Conservation (phyloP, 2,113 vertebrate genomes). For the Nesoenas mayeri region DNA sequence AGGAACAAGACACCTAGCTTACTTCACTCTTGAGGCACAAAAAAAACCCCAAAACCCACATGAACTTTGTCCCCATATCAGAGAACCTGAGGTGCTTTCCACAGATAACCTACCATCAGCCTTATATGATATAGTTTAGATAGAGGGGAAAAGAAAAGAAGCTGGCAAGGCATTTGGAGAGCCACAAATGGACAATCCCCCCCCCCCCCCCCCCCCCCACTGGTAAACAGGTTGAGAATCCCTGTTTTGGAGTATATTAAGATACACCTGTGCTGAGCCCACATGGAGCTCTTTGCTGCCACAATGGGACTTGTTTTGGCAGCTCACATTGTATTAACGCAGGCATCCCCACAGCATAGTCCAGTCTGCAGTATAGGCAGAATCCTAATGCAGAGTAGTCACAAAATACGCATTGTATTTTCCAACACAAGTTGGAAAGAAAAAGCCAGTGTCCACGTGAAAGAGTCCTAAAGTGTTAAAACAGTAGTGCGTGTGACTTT, state of each 20-base stretch:
- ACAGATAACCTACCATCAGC: neutral
- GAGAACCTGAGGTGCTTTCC: neutral
- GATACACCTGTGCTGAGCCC: rapidly evolving
- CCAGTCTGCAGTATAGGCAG: neutral
- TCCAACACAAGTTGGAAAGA: neutral
- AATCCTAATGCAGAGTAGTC: neutral
- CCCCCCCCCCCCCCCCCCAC: rapidly evolving
- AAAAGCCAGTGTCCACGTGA: neutral
- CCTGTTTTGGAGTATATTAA: constrained; percentile 2
- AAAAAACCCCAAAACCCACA: neutral
- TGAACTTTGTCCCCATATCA: neutral
- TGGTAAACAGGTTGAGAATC: constrained; percentile 59
- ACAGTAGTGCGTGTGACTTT: neutral
- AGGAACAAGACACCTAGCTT: neutral
- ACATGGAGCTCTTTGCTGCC: neutral
- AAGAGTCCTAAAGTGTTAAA: neutral
- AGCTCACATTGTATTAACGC: neutral
- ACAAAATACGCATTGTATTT: neutral
- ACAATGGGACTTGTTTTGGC: neutral
- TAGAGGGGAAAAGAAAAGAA: neutral
- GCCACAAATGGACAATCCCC: neutral
- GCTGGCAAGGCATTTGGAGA: neutral
- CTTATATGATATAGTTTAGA: neutral
- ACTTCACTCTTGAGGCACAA: neutral
- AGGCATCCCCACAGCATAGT: neutral